A percentile compares a stretch with the other conserved stretches of the same genome.
Conservation (phyloP, 1,140 invertebrate genomes). For the Drosophila takahashii region DNA sequence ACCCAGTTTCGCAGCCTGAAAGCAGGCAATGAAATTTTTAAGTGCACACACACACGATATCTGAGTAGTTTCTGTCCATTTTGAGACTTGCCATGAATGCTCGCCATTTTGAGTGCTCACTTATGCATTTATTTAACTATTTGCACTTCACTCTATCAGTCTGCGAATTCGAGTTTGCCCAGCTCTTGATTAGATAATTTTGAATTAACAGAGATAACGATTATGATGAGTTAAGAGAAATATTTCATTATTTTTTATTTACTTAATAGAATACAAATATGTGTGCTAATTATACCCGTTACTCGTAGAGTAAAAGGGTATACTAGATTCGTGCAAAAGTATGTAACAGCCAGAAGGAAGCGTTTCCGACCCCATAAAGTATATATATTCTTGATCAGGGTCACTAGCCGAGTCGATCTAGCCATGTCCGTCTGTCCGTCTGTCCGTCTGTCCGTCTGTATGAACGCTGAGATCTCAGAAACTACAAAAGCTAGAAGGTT, state of each 20-base stretch:
- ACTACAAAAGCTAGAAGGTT: too few relatives aligned
- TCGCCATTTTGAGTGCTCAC: slow-evolving; percentile 31
- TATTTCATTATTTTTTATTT: neutral
- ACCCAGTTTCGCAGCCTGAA: slow-evolving; percentile 42
- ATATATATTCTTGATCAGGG: too few relatives aligned
- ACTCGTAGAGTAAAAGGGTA: too few relatives aligned
- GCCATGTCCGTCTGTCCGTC: too few relatives aligned
- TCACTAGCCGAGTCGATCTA: too few relatives aligned
- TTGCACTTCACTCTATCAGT: slow-evolving; percentile 19
- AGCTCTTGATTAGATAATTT: slow-evolving; percentile 22
- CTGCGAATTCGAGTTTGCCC: slow-evolving; percentile 1
- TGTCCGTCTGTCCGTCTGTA: too few relatives aligned
- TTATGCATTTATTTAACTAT: slow-evolving; percentile 37
- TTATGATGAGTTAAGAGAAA: neutral
- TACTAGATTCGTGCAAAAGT: too few relatives aligned
- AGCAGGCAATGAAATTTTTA: slow-evolving; percentile 41
- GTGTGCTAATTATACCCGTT: neutral
- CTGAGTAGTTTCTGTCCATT: slow-evolving; percentile 21
- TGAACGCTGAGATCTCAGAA: too few relatives aligned
- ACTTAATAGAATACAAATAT: neutral
- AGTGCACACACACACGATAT: slow-evolving; percentile 26
- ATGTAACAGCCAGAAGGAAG: too few relatives aligned
- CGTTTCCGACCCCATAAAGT: too few relatives aligned
- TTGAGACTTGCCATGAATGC: neutral
- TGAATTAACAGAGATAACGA: neutral